phyloP scores from a whole-genome alignment of 2,113 vertebrate genomes.

The Leucosticte australis region DNA sequence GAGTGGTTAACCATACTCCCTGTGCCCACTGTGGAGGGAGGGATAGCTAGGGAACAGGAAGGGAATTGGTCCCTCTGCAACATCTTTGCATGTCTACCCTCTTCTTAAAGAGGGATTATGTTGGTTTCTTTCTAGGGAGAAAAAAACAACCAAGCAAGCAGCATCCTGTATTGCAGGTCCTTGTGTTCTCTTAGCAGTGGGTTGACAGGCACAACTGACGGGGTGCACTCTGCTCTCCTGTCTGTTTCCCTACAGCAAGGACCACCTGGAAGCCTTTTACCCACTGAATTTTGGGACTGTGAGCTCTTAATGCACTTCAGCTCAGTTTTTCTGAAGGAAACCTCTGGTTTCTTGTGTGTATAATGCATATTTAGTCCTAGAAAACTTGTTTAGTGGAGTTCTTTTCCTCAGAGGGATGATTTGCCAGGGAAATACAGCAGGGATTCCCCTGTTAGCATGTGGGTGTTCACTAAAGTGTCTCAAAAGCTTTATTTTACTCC shows the following conservation, averaged over 20 bases:
- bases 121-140: not conserved
- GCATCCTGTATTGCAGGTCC: not conserved
- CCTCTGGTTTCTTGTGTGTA: not conserved
- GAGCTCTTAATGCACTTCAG: not conserved
- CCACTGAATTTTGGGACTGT: not conserved
- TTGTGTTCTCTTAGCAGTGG: not conserved
- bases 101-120: not conserved
- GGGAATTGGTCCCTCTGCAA: not conserved
- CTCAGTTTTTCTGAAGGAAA: not conserved
- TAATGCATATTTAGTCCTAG: not conserved
- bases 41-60: not conserved
- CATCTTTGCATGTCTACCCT: not conserved
- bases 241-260: not conserved
- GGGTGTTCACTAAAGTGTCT: not conserved
- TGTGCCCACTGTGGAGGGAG: not conserved
- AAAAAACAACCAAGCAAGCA: not conserved
- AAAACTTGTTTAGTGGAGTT: not conserved
- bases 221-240: not conserved
- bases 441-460: slow-evolving; percentile 11
- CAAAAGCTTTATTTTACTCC: not conserved
- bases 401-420: not conserved
- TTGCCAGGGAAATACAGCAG: not conserved
- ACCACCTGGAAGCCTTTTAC: not conserved
- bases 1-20: not conserved
- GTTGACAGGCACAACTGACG: not conserved